Evolutionary conservation across 1,140 invertebrate genomes (phyloP).

Genomic region (Globodera rostochiensis): DNA sequence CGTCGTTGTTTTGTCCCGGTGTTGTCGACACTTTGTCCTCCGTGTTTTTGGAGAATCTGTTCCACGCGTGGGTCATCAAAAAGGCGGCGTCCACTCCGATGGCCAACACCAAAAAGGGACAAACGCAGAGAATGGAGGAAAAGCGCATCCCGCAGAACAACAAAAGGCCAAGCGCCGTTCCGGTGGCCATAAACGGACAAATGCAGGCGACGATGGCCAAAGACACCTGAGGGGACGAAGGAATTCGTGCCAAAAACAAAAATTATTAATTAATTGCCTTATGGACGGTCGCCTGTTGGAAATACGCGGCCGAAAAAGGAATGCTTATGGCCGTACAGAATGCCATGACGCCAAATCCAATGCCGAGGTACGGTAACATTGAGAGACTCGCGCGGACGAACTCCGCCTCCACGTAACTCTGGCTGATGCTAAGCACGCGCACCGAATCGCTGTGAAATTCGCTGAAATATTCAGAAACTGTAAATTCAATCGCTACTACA

Average conservation of each 20-base stretch:
- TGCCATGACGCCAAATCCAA: slow-evolving; percentile 49
- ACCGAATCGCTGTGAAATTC: slow-evolving; percentile 45
- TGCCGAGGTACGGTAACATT: slow-evolving; percentile 40
- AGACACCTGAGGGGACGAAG: slow-evolving; percentile 27
- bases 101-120: slow-evolving; percentile 62
- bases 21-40: slow-evolving; percentile 4
- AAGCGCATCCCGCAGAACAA: slow-evolving; percentile 57
- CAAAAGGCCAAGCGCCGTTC: slow-evolving; percentile 57
- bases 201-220: slow-evolving; percentile 53
- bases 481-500: too few species aligned
- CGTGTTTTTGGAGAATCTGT: slow-evolving; percentile 8
- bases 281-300: slow-evolving; percentile 46
- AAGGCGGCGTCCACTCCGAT: slow-evolving; percentile 59
- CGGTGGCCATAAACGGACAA: slow-evolving; percentile 57
- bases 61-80: slow-evolving; percentile 31
- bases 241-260: not conserved
- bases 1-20: not conserved
- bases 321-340: slow-evolving; percentile 40
- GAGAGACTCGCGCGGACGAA: slow-evolving; percentile 39
- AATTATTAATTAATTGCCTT: slow-evolving; percentile 30
- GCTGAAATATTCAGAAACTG: slow-evolving; percentile 26
- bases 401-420: slow-evolving; percentile 24
- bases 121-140: slow-evolving; percentile 55
- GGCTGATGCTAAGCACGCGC: slow-evolving; percentile 32
- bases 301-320: slow-evolving; percentile 41